Evolutionary conservation across 2,888 invertebrate genomes (phyloP), one percentile per base, ranked within the genome.

Genomic region (Rhingia campestris): DNA sequence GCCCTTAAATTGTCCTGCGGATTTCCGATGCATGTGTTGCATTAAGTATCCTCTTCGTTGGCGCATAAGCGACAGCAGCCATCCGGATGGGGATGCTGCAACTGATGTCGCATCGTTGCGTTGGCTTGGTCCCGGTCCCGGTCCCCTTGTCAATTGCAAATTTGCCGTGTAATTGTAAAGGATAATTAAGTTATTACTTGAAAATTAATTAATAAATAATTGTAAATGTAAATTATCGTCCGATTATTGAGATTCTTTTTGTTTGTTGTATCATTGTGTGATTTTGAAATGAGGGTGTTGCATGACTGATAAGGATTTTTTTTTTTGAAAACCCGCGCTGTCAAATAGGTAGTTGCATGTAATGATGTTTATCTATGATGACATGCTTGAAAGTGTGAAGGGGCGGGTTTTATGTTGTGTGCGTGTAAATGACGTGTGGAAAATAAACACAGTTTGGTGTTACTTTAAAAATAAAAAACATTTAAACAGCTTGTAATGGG

Each of bases 171-270:
- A 75, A 70, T 81, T 81, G 81, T 47, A 72, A 70, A 70, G 30
- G 61, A 76, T 81, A 76, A 81, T 81, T 76, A 67, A 72, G 76
- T 66, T 76, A 66, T 76, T 72, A 81, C 81, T 81, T 81, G 59
- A 72, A 61, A 81, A 72, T 76, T 81, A 81, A 81, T 81, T 72
- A 54, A 72, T 72, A 45, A 69, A 61, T 63, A 35, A 76, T 76
- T 76, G 59, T 76, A 6, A 76, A 49, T 69, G 67, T 54, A 69
- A 70, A 69, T 70, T 37, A 14, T 63, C 39, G 12, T 2, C 35
- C 54, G 56, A 41, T 53, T 51, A 35, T 51, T 5, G 39, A 49
- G 37, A 41, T 59, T 14, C 14, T 32, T 9, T n/a, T 9, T 39
- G 30, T 41, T 43, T 33, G 37, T 49, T 22, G 22, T 22, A 22